Evolutionary conservation across 2,888 invertebrate genomes (phyloP), one percentile per base, ranked within the genome.

Genomic region (Drosophila emarginata): DNA sequence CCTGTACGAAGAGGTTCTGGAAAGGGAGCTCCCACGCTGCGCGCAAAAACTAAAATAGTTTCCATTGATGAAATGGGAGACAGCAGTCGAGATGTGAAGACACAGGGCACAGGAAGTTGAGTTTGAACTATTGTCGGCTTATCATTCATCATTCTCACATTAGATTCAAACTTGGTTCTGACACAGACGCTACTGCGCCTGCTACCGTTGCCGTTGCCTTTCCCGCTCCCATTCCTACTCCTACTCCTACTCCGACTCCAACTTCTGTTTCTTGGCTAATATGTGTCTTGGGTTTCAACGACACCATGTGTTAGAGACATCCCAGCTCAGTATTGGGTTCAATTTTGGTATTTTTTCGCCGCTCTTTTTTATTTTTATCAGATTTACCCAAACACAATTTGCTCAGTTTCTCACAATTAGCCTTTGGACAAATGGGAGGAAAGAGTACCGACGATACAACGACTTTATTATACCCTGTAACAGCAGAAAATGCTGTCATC

Each of bases 51-150:
- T 66, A 81, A 66, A 72, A 67, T 68, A 71, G 76, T 72, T 67
- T 64, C 74, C 74, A 87, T 85, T 85, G 72, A 82, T 85, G 87
- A 87, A 87, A 87, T 71, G 83, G 75, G 89, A 87, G 88, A 84
- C 67, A 54, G 45, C 12, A 52, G n/a, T 28, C 32, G 21, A 50
- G 12, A 12, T 26, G 39, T 28, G 37, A 36, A 21, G 65, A 32
- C 28, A 45, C 18, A 45, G 40, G 40, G 26, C 61, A 58, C 73
- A 73, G 73, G 73, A 72, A 72, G 71, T 60, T 50, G 50, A 32
- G 66, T 60, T 78, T 36, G 61, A 70, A 60, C 77, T 72, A 76
- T 81, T 85, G 78, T 74, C 72, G 72, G 70, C 77, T 78, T 78
- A 86, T 86, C 83, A 71, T 69, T 73, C 77, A 81, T 81, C 76